Evolutionary conservation across 2,113 vertebrate species (phyloP).

Genomic region (Xiphias gladius): DNA sequence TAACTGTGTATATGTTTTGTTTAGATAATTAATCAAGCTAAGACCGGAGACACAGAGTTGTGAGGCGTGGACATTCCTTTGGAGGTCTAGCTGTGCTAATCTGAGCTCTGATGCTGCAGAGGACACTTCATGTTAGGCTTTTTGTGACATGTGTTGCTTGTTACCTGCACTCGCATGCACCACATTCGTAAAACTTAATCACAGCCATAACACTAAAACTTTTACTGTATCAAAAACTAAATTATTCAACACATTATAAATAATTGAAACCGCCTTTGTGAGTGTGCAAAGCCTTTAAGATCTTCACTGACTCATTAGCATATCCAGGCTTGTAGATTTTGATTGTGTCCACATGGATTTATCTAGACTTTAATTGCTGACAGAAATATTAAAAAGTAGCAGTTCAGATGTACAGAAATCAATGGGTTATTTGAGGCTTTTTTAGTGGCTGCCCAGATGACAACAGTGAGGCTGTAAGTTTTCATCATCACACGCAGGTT

Average conservation of each 20-base stretch:
- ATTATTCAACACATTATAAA: not conserved
- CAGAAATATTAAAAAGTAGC: no score
- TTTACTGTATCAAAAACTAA: not conserved
- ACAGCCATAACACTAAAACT: not conserved
- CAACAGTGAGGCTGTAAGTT: not conserved
- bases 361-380: no score
- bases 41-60: not conserved
- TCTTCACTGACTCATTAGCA: not conserved
- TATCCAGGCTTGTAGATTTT: not conserved
- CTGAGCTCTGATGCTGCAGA: no score
- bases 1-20: not conserved
- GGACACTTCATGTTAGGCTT: not conserved
- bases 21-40: not conserved
- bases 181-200: no score
- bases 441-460: not conserved
- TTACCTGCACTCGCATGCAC: not conserved
- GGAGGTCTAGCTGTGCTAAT: not conserved
- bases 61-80: not conserved
- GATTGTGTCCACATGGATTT: no score
- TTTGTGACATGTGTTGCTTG: not conserved
- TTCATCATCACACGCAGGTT: slow-evolving; percentile 15
- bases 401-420: no score
- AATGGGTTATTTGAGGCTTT: not conserved
- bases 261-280: not conserved
- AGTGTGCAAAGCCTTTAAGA: not conserved